Conservation (phyloP, 1,140 invertebrate species). For the Lepidurus packardi region DNA sequence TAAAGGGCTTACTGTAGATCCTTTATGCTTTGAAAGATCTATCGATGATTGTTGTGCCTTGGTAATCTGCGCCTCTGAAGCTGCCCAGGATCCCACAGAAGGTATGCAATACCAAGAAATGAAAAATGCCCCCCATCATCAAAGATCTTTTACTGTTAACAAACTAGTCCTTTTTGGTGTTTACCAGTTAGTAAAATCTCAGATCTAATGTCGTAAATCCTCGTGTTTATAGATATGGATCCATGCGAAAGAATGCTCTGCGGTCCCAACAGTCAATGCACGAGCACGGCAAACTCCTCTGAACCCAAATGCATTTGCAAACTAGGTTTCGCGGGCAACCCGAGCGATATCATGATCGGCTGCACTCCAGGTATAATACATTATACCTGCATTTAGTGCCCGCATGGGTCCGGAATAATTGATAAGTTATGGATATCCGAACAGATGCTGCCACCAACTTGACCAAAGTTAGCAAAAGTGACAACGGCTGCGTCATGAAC, state of each 20-base stretch:
- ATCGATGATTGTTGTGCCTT: constrained; percentile 36
- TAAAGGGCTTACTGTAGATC: constrained; percentile 40
- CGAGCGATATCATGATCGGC: constrained; percentile 42
- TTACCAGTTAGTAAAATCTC: not conserved
- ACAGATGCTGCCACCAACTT: constrained; percentile 36
- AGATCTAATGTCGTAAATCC: not conserved
- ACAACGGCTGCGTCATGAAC: constrained; percentile 43
- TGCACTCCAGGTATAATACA: constrained; percentile 38
- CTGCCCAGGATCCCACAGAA: constrained; percentile 28
- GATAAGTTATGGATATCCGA: constrained; percentile 36
- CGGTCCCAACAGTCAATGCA: constrained; percentile 41
- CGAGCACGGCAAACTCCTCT: constrained; percentile 39
- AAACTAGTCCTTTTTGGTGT: too few species aligned
- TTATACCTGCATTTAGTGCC: constrained; percentile 24
- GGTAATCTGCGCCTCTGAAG: not conserved
- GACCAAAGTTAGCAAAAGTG: constrained; percentile 33
- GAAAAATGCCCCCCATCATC: too few species aligned
- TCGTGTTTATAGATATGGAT: constrained; percentile 33
- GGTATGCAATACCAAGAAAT: not conserved
- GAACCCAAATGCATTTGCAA: constrained; percentile 43
- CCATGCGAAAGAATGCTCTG: constrained; percentile 38
- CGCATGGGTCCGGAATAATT: constrained; percentile 34
- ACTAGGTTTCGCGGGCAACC: constrained; percentile 43
- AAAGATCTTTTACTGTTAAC: too few species aligned
- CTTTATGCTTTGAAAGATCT: constrained; percentile 37